Evolutionary conservation across 37 sponge, comb jelly and placozoan genomes (phyloP).

Genomic region (Amphimedon queenslandica): DNA sequence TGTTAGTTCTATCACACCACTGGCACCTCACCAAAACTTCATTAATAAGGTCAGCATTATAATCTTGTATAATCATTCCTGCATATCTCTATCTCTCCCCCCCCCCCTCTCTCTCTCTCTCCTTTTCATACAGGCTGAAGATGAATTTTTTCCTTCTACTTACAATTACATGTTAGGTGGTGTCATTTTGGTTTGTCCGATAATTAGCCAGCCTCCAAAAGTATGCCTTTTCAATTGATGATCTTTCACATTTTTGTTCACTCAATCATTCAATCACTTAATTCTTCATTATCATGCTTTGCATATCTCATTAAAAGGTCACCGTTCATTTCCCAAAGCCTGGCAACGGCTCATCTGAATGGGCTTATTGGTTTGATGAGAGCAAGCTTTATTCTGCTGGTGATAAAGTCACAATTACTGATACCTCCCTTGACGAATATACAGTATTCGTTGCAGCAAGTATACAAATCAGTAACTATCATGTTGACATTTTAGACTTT

Average conservation of each 20-base stretch:
- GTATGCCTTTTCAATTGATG: no score
- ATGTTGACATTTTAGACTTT: no score
- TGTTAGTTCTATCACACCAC: constrained; percentile 66
- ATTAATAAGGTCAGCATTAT: constrained; percentile 56
- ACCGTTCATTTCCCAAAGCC: constrained; percentile 54
- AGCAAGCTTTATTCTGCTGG: constrained; percentile 32
- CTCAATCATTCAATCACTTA: no score
- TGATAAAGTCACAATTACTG: constrained; percentile 16
- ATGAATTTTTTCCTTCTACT: constrained; percentile 67
- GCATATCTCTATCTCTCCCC: background rate
- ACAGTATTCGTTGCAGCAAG: constrained; percentile 53
- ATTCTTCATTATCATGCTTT: background rate
- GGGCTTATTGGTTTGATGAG: constrained; percentile 69
- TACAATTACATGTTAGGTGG: constrained; percentile 78
- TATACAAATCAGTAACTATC: no score
- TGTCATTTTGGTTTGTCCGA: constrained; percentile 64
- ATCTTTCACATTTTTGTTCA: no score
- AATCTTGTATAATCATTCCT: background rate
- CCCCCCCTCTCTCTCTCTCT: background rate
- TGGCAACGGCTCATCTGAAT: constrained; percentile 4
- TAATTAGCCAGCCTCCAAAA: constrained; percentile 16
- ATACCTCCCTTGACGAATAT: constrained; percentile 38
- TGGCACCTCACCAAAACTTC: constrained; percentile 64
- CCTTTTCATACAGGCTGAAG: constrained; percentile 34
- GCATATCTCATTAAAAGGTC: no score